phyloP scores from a whole-genome alignment of 2,797 vertebrate species.

The Hephaestus fuliginosus region DNA sequence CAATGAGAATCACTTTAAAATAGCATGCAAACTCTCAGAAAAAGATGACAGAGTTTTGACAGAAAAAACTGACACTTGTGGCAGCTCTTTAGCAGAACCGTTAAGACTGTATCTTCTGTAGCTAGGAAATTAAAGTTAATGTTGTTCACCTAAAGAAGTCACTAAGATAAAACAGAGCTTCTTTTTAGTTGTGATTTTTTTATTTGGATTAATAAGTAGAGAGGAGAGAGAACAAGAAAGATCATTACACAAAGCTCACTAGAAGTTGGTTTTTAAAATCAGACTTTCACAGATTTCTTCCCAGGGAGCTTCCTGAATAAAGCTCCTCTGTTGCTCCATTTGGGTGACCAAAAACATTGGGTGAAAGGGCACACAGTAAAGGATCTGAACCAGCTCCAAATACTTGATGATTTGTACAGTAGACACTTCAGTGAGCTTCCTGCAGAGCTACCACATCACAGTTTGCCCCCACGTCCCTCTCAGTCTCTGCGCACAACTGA shows the following conservation, averaged over 20 bases:
- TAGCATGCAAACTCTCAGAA: not conserved
- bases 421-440: constrained; percentile 28
- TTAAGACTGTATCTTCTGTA: not conserved
- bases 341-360: not conserved
- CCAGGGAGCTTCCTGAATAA: not conserved
- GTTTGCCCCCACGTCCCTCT: constrained; percentile 3
- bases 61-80: not conserved
- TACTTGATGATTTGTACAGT: constrained; percentile 1
- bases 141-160: not conserved
- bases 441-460: constrained; percentile 16
- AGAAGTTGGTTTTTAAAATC: not conserved
- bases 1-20: not conserved
- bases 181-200: not conserved
- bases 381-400: not conserved
- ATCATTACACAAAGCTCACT: not conserved
- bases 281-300: not conserved
- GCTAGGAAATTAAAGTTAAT: not conserved
- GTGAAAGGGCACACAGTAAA: not conserved
- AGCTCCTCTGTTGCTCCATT: not conserved
- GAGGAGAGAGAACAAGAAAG: not conserved
- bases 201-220: not conserved
- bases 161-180: too few species aligned
- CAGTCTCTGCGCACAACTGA: constrained; percentile 38
- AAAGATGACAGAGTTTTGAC: not conserved
- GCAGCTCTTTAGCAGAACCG: not conserved